Evolutionary conservation across 37 sponge, comb jelly and placozoan genomes (phyloP), one percentile per base, ranked within the genome.

Genomic region (Halisarca cf. caerulea): DNA sequence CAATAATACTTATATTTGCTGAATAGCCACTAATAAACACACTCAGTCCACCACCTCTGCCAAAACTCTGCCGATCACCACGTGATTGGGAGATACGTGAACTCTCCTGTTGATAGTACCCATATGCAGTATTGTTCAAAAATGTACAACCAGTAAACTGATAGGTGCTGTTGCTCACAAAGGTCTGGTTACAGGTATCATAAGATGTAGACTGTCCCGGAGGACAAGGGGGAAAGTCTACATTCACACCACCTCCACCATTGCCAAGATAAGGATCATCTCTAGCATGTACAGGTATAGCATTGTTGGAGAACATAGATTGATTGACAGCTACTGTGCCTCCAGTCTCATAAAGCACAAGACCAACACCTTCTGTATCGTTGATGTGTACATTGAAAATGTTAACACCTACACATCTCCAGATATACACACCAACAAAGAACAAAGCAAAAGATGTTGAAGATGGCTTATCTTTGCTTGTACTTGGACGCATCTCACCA

Each of bases 21-120:
- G 82, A 20, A 30, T 61, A 59, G 18, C 82, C 82, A 61, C 39
- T 82, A 24, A 82, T n/a, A 42, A 38, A 82, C 0, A 61, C 11
- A 2, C 61, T 25, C 38, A 82, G 27, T 0, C 82, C 82, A 11
- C 82, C 82, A 36, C 82, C 82, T 42, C 82, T 59, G 3, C 82
- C 82, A 82, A 82, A 82, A 38, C 66, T 35, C 18, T 35, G 39
- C 1, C 61, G 82, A 2, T 4, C 35, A 34, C 17, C 17, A 5
- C 2, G 3, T 34, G 11, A 18, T 4, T 6, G 69, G 30, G 35
- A 8, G 3, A 68, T 68, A 32, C 17, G 17, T 34, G 30, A 34
- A 17, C 35, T 6, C 1, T 34, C 35, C 1, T 68, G 17, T 4
- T 30, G 30, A 6, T 8, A 27, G 69, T 34, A 7, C 11, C 32